Percentiles rank a stretch among this genome's conserved stretches.
Conservation (phyloP, 2,888 invertebrate species). For the Dolomedes plantarius region DNA sequence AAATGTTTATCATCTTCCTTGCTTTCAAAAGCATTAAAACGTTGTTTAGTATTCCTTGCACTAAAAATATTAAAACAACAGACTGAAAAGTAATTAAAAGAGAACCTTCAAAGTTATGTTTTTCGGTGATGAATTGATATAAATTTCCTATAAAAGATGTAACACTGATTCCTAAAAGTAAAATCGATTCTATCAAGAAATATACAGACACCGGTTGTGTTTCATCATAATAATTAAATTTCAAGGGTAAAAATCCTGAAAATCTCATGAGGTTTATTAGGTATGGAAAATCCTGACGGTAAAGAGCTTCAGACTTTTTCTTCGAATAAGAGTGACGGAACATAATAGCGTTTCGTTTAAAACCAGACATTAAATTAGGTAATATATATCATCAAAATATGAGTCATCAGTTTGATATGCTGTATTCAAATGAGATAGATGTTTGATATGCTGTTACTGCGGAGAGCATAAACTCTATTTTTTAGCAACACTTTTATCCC, state of each 20-base stretch:
- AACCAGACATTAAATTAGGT: no score
- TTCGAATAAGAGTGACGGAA: no score
- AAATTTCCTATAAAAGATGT: neutral
- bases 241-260: slow-evolving; percentile 18
- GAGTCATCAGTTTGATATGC: no score
- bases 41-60: neutral
- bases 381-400: no score
- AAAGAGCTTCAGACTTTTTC: no score
- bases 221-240: neutral
- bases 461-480: no score
- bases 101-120: neutral
- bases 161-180: neutral
- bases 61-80: neutral
- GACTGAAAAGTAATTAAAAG: neutral
- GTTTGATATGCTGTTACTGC: no score
- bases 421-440: no score
- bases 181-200: neutral
- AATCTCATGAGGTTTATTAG: neutral
- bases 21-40: neutral
- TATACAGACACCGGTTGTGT: neutral
- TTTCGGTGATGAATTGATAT: neutral
- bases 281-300: no score
- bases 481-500: no score
- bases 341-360: no score
- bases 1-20: neutral